These are phyloP conservation scores for Psettodes erumei DNA, from an alignment of 2,113 vertebrate species.

Conservation along the genomic window DNA sequence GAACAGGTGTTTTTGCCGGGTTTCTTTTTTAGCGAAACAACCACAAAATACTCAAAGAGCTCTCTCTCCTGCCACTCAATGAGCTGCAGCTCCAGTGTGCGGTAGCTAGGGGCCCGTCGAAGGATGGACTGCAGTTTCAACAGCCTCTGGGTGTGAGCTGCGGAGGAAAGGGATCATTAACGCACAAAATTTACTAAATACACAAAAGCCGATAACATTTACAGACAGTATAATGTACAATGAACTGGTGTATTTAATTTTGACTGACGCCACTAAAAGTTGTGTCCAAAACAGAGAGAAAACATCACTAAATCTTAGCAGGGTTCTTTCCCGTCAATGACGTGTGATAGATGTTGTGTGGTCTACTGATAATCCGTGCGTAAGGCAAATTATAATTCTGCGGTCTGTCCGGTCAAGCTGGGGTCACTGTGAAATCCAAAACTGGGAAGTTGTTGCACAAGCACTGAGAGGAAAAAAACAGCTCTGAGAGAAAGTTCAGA, in stretches of 20 bases:
- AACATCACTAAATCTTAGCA: conserved; percentile 5
- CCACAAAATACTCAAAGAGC: conserved; percentile 98
- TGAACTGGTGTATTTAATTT: too few relatives aligned
- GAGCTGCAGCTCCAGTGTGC: conserved; percentile 96
- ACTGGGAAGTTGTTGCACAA: conserved; percentile 11
- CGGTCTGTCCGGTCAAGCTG: not conserved
- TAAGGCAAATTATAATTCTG: conserved; percentile 18
- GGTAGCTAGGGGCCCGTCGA: conserved; percentile 94
- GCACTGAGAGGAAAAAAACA: conserved; percentile 23
- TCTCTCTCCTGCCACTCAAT: conserved; percentile 99
- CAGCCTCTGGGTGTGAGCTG: conserved; percentile 96
- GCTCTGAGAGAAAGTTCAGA: not conserved
- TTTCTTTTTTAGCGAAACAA: conserved; percentile 97
- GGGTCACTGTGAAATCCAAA: conserved; percentile 14
- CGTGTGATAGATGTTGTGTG: conserved; percentile 14
- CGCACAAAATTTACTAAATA: not conserved
- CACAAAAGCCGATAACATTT: not conserved
- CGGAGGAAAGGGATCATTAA: conserved; percentile 8
- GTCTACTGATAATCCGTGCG: conserved; percentile 13
- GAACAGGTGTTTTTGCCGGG: conserved; percentile 93
- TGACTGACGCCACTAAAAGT: not conserved
- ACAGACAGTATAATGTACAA: too few relatives aligned
- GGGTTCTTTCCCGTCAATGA: not conserved
- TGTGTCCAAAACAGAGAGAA: conserved; percentile 1
- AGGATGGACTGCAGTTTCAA: conserved; percentile 96